Percentiles rank a stretch among this genome's conserved stretches.
Evolutionary conservation across 2,888 invertebrate species (phyloP).

Genomic region (Achlya flavicornis): DNA sequence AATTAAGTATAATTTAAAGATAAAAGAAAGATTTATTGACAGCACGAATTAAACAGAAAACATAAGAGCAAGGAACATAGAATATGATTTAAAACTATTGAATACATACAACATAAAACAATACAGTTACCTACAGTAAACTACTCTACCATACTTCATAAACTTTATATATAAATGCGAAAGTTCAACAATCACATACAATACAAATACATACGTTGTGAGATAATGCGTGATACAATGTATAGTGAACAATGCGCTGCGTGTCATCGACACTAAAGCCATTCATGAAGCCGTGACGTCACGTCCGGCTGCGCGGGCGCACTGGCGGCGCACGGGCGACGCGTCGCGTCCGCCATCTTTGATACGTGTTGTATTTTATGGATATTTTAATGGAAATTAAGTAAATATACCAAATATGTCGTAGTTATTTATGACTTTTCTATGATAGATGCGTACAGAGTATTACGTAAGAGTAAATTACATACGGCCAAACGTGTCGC

Average conservation of each 20-base stretch:
- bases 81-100: no score
- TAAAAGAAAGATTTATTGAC: no score
- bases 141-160: no score
- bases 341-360: not conserved
- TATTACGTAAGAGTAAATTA: no score
- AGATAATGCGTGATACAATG: conserved; percentile 24
- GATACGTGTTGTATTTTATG: not conserved
- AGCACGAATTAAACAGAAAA: no score
- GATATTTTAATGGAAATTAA: not conserved
- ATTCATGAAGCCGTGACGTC: conserved; percentile 55
- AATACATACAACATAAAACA: no score
- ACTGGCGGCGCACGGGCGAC: conserved; percentile 20
- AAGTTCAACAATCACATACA: conserved; percentile 5
- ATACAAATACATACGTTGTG: not conserved
- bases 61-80: no score
- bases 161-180: not conserved
- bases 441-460: no score
- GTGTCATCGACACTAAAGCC: conserved; percentile 61
- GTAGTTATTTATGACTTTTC: not conserved
- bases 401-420: not conserved
- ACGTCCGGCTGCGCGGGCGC: conserved; percentile 54
- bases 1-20: no score
- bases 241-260: conserved; percentile 40
- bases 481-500: no score
- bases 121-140: no score